These are phyloP conservation scores for Platyrinchus mystaceus DNA, from an alignment of 2,797 vertebrate species.

Conservation along the genomic window DNA sequence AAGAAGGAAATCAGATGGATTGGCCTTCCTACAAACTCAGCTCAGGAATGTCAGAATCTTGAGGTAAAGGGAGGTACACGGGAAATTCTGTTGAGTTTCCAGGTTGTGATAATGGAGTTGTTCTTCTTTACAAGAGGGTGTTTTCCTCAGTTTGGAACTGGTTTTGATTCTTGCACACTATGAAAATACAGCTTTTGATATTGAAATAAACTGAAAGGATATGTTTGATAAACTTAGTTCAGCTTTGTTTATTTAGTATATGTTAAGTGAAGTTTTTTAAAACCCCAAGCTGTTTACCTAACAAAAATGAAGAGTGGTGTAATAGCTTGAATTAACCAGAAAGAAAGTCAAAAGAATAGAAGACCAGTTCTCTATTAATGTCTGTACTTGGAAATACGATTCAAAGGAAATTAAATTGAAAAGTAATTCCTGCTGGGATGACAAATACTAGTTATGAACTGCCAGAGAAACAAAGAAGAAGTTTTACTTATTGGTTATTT, in stretches of 20 bases:
- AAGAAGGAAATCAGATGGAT: conserved; percentile 91
- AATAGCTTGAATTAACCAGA: background rate
- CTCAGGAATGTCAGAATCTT: conserved; percentile 86
- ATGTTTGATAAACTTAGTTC: background rate
- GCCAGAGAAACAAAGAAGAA: background rate
- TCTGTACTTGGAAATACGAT: background rate
- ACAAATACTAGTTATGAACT: background rate
- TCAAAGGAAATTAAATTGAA: background rate
- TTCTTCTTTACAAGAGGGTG: background rate
- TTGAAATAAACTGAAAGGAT: background rate
- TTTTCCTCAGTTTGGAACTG: background rate
- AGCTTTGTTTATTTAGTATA: background rate
- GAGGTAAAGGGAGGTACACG: conserved; percentile 72
- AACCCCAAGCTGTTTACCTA: background rate
- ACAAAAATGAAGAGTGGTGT: background rate
- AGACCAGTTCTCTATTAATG: background rate
- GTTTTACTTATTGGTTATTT: background rate
- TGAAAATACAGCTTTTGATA: background rate
- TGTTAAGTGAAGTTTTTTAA: background rate
- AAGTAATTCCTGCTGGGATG: background rate
- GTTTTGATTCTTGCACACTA: background rate
- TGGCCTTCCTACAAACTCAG: conserved; percentile 86
- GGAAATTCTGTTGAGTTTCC: background rate
- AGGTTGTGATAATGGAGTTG: background rate
- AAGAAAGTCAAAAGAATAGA: background rate